Evolutionary conservation across 2,113 vertebrate genomes (phyloP), one percentile per base, ranked within the genome.

Genomic region (Anolis sagrei): DNA sequence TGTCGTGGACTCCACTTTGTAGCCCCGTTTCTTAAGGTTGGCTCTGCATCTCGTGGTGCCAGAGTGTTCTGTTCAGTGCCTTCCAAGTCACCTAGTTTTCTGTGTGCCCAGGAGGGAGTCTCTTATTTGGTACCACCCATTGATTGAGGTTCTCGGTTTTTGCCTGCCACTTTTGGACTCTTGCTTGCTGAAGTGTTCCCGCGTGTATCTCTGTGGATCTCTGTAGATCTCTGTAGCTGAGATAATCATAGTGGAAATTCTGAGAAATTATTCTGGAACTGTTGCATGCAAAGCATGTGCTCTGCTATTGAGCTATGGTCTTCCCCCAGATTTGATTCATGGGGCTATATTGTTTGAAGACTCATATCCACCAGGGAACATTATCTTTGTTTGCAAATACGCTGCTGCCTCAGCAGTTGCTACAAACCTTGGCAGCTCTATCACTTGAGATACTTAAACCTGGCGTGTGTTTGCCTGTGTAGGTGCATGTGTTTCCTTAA

Each of bases 401-500:
- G 34, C 8, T 61, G 78, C 36, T 27, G 27, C 32, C 27, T 48
- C 76, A 79, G 21, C 68, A 25, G 84, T 70, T 73, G 68, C 44
- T 79, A n/a, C 54, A 86, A 61, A 48, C 5, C n/a, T 70, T 36
- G 19, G 36, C 51, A 86, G 66, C 39, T 62, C 36, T 34, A 34
- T 86, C 84, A 86, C 21, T 61, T 49, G 68, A 79, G 79, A 73
- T 73, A 58, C 62, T 62, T 49, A 73, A 86, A 73, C 27, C 29
- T 64, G 54, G 66, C 51, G 49, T 49, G 76, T 83, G 69, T 34
- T 86, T 73, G 21, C 61, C 44, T 86, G 73, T 89, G 86, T 84
- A 29, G 80, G 1, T 88, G 82, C 83, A 83, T 2, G 9, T n/a
- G 23, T 76, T 80, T 81, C 29, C 68, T 80, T 86, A 61, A 32